Base-by-base conservation (phyloP, 1,140 invertebrate species). In the Drosophila tropicalis region DNA sequence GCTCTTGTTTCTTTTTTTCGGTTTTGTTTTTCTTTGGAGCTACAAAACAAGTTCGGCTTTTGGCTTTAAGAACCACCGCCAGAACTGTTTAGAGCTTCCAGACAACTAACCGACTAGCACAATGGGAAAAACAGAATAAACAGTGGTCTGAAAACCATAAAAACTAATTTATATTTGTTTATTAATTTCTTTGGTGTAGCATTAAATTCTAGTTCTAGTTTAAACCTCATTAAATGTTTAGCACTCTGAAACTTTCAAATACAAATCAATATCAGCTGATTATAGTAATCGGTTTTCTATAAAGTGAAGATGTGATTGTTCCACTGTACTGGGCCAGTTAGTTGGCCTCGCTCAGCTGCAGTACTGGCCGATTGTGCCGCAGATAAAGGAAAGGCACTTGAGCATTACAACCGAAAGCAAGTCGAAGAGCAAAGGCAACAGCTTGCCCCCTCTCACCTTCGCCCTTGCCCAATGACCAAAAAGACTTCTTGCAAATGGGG, bases 311-410 rank as follows among this genome's bases (percentile, higher is more conserved):
- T 2, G 44, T 3, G 17, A 51, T 19, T 51, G 17, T 22, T 51
- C 44, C 44, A 51, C 44, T 51, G 44, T 51, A 22, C 12, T 51
- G 44, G 44, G 4, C 63, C 63, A 73, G 58, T 56, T 62, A 75
- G 34, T 36, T 57, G 62, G 47, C 25, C 41, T 55, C 15, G 67
- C 61, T 5, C 36, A 25, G 60, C 29, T 34, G 54, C 66, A 44
- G 62, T 76, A 74, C 60, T 58, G 64, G 51, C 65, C 77, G 84
- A 89, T 89, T 89, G 84, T 84, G 84, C 66, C 84, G 68, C 80
- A 84, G 84, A 89, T 89, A 89, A 84, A 84, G 86, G 76, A 89
- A 84, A 89, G 83, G 76, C 83, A 83, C 83, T 87, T 87, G 84
- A 78, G 79, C 83, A 83, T 87, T 83, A 83, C 76, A 83, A 77